phyloP scores from a whole-genome alignment of 2,888 invertebrate genomes.

The Lasioglossum zephyrum region DNA sequence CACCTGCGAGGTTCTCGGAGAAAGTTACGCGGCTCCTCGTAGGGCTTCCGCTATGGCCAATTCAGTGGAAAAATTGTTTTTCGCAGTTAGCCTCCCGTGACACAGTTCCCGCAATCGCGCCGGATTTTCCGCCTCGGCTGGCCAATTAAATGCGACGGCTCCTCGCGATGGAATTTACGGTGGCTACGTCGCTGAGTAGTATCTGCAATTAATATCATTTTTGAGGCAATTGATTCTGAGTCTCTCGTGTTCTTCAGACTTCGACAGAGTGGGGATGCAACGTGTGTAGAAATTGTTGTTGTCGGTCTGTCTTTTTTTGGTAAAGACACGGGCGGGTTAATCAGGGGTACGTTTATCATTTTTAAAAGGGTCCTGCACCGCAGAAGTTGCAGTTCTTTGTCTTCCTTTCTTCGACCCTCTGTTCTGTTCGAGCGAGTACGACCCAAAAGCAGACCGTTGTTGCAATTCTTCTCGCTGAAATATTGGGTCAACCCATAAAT shows the following conservation, averaged over 20 bases:
- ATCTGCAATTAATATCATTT: neutral
- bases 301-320: neutral
- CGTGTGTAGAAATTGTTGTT: neutral
- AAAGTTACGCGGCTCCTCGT: neutral
- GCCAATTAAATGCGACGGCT: slow-evolving; percentile 1
- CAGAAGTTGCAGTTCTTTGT: neutral
- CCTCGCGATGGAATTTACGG: neutral
- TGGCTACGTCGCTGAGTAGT: neutral
- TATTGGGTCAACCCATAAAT: neutral
- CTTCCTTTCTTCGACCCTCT: neutral
- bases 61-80: slow-evolving; percentile 5
- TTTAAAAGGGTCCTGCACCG: neutral
- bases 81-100: neutral
- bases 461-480: neutral
- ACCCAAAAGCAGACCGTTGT: slow-evolving; percentile 5
- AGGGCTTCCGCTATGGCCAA: neutral
- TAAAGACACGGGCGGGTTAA: neutral
- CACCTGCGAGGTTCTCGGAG: slow-evolving; percentile 5
- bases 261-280: neutral
- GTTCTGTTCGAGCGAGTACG: neutral
- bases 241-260: neutral
- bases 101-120: neutral
- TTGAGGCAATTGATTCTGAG: neutral
- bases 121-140: slow-evolving; percentile 1
- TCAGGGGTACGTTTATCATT: neutral